Base-by-base conservation (phyloP, 2,888 invertebrate genomes). In the Thera obeliscata region DNA sequence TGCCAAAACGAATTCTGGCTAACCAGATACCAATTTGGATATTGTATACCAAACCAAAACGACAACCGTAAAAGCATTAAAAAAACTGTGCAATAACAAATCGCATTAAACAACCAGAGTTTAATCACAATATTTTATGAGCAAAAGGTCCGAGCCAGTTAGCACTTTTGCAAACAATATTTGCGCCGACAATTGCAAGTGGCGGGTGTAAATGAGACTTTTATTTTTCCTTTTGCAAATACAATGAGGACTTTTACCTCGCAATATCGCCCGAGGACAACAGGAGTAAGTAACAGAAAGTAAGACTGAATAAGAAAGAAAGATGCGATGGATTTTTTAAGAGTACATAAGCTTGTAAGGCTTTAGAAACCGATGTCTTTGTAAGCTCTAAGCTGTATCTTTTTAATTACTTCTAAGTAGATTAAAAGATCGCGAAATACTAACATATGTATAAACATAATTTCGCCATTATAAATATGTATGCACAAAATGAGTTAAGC, bases 191-290 rank as follows among this genome's bases (percentile, higher is more conserved):
- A 83, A 83, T 83, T 78, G 79, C 82, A 83, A 81, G 80, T 81
- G 79, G 81, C 78, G 79, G 79, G 80, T 81, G 83, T 83, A 81
- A 86, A 86, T 86, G 84, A 83, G 79, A 75, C 66, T 73, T 67
- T 67, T 74, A 74, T 79, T 81, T 83, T 82, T 83, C 80, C 79
- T 78, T 81, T 82, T 67, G 62, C 72, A 73, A 73, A 75, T 77
- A 78, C 78, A 81, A 80, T 77, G 70, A 70, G 78, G 70, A 79
- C 74, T 78, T 75, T 79, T 77, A 78, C 79, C 76, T 78, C 79
- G 73, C 77, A 76, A 82, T 86, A 86, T 85, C 78, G 73, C 81
- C 77, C 77, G 79, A 80, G 78, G 79, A 84, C 82, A 81, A 81
- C 76, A 76, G 72, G 72, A 81, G 78, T 83, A 82, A 84, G 79